phyloP scores from a whole-genome alignment of 2,113 vertebrate species.

The Callipepla californica region DNA sequence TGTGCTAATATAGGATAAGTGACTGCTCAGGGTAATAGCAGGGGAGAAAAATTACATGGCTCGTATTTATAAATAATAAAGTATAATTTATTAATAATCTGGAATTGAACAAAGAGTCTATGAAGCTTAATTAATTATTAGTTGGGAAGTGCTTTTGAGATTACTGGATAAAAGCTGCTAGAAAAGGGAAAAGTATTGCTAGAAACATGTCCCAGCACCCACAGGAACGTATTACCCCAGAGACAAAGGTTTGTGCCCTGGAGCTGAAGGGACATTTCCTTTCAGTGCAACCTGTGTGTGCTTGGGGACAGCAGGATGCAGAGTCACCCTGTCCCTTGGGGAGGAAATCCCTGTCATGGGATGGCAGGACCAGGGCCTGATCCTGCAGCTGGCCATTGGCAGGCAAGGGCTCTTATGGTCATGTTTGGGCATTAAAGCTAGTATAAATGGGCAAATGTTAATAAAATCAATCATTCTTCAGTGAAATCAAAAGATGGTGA shows the following conservation, averaged over 20 bases:
- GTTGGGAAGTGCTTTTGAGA: conserved; percentile 41
- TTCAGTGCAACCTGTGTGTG: accelerated
- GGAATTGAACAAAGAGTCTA: conserved; percentile 60
- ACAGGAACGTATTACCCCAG: background rate
- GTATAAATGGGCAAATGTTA: accelerated
- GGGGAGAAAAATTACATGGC: conserved; percentile 23
- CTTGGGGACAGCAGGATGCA: accelerated
- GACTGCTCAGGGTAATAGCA: conserved; percentile 4
- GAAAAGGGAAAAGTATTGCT: background rate
- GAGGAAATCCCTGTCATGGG: background rate
- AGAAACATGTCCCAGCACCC: accelerated
- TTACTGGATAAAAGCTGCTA: conserved; percentile 34
- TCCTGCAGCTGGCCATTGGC: background rate
- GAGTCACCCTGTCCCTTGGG: accelerated
- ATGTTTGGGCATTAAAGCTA: background rate
- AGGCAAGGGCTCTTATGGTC: background rate
- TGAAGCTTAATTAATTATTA: conserved; percentile 61
- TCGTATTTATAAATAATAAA: conserved; percentile 67
- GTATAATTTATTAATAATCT: conserved; percentile 68
- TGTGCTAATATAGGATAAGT: conserved; percentile 19
- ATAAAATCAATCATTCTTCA: background rate
- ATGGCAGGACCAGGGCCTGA: background rate
- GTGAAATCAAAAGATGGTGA: background rate
- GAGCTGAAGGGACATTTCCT: background rate
- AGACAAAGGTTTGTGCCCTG: accelerated